Conservation (phyloP, 2,113 vertebrate genomes). For the Cyprinus carpio region DNA sequence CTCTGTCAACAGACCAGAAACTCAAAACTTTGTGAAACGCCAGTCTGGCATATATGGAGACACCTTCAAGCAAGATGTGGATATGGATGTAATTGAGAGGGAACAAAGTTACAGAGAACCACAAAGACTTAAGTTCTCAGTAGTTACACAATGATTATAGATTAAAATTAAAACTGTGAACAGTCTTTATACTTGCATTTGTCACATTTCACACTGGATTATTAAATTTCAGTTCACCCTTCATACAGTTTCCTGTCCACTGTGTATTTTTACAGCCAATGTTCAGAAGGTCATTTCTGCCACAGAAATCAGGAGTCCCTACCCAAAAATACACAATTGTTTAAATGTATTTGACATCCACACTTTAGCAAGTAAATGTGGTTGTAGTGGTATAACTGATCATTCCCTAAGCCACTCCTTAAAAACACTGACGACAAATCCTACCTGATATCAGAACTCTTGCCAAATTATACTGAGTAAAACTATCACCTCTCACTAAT, state of each 20-base stretch:
- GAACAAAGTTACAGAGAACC: conserved; percentile 66
- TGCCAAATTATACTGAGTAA: neutral
- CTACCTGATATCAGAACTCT: neutral
- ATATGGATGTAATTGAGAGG: conserved; percentile 70
- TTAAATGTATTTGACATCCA: too few relatives aligned
- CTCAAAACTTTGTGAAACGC: conserved; percentile 68
- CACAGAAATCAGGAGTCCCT: neutral
- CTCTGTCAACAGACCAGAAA: conserved; percentile 55
- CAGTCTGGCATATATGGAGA: conserved; percentile 70
- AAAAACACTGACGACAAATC: neutral
- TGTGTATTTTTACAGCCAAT: neutral
- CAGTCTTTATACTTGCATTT: conserved; percentile 8
- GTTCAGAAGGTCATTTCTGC: neutral
- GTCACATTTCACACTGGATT: too few relatives aligned
- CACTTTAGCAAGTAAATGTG: neutral
- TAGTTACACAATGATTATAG: neutral
- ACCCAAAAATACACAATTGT: neutral
- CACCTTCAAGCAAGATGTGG: conserved; percentile 73
- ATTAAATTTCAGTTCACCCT: neutral
- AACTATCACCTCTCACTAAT: too few relatives aligned
- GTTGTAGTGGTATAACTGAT: neutral
- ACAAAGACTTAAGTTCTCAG: conserved; percentile 23
- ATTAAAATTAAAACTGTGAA: neutral
- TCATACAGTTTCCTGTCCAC: conserved; percentile 6
- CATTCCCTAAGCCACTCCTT: neutral